A percentile compares a stretch with the other conserved stretches of the same genome.
Conservation (phyloP, 1,140 invertebrate species). For the Patella vulgata region DNA sequence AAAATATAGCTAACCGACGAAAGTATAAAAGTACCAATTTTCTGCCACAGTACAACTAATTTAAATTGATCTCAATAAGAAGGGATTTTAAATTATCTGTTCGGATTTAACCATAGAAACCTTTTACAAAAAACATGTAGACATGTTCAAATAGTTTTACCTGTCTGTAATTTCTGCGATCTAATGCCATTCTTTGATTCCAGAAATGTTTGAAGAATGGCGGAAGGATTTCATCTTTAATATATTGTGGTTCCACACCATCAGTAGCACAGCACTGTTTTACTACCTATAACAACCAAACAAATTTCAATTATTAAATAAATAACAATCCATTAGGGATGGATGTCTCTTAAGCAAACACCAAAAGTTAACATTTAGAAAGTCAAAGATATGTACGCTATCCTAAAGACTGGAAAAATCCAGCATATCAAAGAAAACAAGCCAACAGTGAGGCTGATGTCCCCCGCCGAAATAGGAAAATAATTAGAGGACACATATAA, state of each 20-base stretch:
- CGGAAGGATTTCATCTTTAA: slow-evolving; percentile 98
- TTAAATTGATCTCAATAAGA: too few relatives aligned
- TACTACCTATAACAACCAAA: slow-evolving; percentile 82
- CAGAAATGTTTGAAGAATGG: slow-evolving; percentile 99
- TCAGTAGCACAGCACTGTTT: slow-evolving; percentile 99
- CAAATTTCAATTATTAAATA: slow-evolving; percentile 6
- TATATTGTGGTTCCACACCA: slow-evolving; percentile 99
- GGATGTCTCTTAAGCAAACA: not conserved
- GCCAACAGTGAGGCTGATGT: too few relatives aligned
- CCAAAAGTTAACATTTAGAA: not conserved
- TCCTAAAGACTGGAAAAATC: not conserved
- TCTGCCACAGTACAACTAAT: too few relatives aligned
- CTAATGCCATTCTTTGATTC: slow-evolving; percentile 99
- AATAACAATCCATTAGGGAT: not conserved
- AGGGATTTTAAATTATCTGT: too few relatives aligned
- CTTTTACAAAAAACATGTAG: too few relatives aligned
- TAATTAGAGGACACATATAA: too few relatives aligned
- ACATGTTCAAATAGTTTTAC: slow-evolving; percentile 54
- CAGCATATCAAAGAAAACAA: too few relatives aligned
- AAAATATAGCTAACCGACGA: too few relatives aligned
- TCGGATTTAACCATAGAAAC: too few relatives aligned
- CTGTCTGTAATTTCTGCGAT: slow-evolving; percentile 96
- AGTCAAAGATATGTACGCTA: not conserved
- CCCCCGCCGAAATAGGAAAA: too few relatives aligned
- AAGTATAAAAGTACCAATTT: too few relatives aligned